phyloP scores from a whole-genome alignment of 2,113 vertebrate species.

The western clawed frog (Xenopus tropicalis) region UCB_Xtro_10.0 CM004443.2:171343501-171344000 shows the following conservation, averaged over 20 bases:
- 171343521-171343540: neutral
- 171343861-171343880: neutral
- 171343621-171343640: constrained; percentile 42
- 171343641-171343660: constrained; percentile 43
- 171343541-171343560: constrained; percentile 54
- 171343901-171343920: neutral
- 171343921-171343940: neutral
- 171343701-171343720: neutral
- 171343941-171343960: neutral
- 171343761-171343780: neutral
- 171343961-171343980: neutral
- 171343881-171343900: neutral
- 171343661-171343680: neutral
- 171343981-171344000: neutral
- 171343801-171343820: neutral
- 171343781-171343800: neutral
- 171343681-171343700: neutral
- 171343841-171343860: neutral
- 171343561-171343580: constrained; percentile 52
- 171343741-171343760: neutral
- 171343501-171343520: constrained; percentile 7
- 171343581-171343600: constrained; percentile 48
- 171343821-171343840: neutral
- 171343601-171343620: constrained; percentile 46
- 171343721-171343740: neutral